These are phyloP conservation scores for Perca flavescens DNA, from an alignment of 2,113 vertebrate genomes.

Conservation along the genomic window DNA sequence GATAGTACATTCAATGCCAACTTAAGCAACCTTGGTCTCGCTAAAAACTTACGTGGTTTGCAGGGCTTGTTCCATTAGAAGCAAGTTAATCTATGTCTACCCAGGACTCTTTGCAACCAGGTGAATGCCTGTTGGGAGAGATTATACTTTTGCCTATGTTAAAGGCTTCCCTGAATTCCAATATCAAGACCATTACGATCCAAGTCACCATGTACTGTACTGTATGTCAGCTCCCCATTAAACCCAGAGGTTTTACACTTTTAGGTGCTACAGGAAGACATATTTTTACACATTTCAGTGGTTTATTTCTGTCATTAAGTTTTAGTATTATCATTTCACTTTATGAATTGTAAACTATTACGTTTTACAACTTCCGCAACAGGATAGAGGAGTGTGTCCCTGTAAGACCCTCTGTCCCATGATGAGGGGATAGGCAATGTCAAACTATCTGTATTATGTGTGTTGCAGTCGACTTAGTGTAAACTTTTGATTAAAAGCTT, in stretches of 20 bases:
- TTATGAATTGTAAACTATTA: conserved; percentile 39
- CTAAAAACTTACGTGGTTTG: conserved; percentile 45
- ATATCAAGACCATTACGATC: conserved; percentile 26
- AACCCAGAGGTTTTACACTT: conserved; percentile 33
- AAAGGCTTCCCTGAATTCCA: conserved; percentile 21
- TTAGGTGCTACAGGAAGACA: not conserved
- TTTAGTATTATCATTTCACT: conserved; percentile 44
- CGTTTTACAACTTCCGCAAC: conserved; percentile 25
- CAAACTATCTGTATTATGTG: conserved; percentile 38
- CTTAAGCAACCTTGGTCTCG: conserved; percentile 13
- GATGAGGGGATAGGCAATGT: conserved; percentile 22
- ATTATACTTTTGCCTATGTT: conserved; percentile 31
- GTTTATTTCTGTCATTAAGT: conserved; percentile 20
- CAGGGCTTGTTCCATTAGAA: conserved; percentile 34
- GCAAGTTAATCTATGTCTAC: conserved; percentile 25
- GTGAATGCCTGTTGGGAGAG: conserved; percentile 26
- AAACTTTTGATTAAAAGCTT: conserved; percentile 55
- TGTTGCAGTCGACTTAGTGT: conserved; percentile 16
- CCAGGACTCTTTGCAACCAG: conserved; percentile 3
- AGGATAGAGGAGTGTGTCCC: not conserved
- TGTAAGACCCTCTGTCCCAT: not conserved
- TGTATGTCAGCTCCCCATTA: conserved; percentile 4
- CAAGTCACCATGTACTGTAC: conserved; percentile 2
- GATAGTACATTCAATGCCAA: conserved; percentile 41
- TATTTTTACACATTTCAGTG: conserved; percentile 35